Evolutionary conservation across 2,113 vertebrate species (phyloP).

Genomic region (Salvelinus sp.): DNA sequence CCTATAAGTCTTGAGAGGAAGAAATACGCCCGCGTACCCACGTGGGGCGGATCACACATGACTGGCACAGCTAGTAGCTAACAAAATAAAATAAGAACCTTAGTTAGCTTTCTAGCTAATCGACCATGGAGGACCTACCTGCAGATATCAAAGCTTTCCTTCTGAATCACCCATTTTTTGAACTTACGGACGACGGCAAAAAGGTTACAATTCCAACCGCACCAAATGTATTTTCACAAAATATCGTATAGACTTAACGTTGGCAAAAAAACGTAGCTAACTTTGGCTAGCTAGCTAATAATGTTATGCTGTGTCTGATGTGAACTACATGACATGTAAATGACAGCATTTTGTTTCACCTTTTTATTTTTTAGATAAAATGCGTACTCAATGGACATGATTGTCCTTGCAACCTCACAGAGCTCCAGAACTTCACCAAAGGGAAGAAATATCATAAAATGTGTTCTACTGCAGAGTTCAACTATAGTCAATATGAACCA

Average conservation of each 20-base stretch:
- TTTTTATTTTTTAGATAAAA: slow-evolving; percentile 72
- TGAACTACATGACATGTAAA: no score
- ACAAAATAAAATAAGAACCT: neutral
- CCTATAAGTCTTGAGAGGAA: neutral
- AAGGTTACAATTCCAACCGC: slow-evolving; percentile 54
- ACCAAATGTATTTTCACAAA: neutral
- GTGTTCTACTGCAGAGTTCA: slow-evolving; percentile 66
- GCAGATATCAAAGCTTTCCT: slow-evolving; percentile 67
- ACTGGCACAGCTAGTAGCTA: neutral
- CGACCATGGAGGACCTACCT: slow-evolving; percentile 68
- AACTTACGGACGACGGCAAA: slow-evolving; percentile 65
- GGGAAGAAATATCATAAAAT: slow-evolving; percentile 88
- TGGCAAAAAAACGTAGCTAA: neutral
- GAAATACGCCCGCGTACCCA: slow-evolving; percentile 24
- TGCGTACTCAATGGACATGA: slow-evolving; percentile 90
- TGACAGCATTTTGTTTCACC: neutral
- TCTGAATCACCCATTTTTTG: slow-evolving; percentile 66
- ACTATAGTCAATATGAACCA: slow-evolving; percentile 84
- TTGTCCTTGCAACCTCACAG: slow-evolving; percentile 80
- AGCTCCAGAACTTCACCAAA: slow-evolving; percentile 80
- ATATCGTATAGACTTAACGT: neutral
- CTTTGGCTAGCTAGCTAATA: neutral
- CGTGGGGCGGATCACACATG: slow-evolving; percentile 26
- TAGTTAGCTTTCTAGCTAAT: neutral
- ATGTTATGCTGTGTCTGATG: no score